Evolutionary conservation across 2,113 vertebrate genomes (phyloP).

Genomic region (Pontoporia blainvillei): DNA sequence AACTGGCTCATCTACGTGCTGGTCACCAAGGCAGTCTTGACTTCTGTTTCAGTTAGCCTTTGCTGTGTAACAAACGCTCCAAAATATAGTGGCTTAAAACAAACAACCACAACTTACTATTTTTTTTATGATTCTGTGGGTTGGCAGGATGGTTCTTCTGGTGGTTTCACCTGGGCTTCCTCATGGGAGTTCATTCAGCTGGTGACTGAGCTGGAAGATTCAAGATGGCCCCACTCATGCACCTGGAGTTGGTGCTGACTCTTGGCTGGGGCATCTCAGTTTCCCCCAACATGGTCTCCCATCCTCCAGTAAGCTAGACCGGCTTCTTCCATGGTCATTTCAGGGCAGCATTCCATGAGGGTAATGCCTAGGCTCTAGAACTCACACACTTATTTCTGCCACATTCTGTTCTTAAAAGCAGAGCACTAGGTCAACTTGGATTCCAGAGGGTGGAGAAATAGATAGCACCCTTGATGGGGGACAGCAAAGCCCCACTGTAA

Average conservation of each 20-base stretch:
- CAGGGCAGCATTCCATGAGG: neutral
- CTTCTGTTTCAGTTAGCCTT: neutral
- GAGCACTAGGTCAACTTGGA: neutral
- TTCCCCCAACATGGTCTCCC: accelerated
- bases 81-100: neutral
- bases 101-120: neutral
- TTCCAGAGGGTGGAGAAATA: neutral
- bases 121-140: neutral
- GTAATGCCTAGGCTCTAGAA: neutral
- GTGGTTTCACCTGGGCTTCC: neutral
- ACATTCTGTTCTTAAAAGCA: neutral
- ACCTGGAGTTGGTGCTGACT: neutral
- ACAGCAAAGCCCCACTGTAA: neutral
- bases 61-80: neutral
- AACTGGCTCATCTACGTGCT: neutral
- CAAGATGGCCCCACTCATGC: accelerated
- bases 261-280: neutral
- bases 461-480: neutral
- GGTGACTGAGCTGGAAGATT: neutral
- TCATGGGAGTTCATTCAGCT: neutral
- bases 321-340: neutral
- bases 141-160: neutral
- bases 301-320: neutral
- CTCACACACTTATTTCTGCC: neutral
- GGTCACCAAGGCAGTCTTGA: neutral